Percentiles rank a stretch among this genome's conserved stretches.
Evolutionary conservation across 2,113 vertebrate genomes (phyloP).

Genomic region (Formicarius rufipectus): DNA sequence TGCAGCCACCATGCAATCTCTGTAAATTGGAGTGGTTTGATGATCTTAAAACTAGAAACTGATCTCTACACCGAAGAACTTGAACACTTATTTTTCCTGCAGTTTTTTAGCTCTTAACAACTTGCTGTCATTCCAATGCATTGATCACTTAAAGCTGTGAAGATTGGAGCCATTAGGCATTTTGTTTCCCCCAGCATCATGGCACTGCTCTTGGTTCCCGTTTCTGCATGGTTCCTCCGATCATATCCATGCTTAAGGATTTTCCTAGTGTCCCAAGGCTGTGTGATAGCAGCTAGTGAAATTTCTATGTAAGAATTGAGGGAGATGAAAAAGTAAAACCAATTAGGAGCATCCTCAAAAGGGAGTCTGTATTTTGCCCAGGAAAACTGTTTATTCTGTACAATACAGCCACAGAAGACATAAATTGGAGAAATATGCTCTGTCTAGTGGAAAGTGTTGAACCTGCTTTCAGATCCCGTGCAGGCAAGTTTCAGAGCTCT

Average conservation of each 20-base stretch:
- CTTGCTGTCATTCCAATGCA: neutral
- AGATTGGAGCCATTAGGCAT: neutral
- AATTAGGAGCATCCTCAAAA: neutral
- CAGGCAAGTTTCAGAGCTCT: neutral
- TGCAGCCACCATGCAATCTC: fast-evolving
- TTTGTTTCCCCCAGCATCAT: neutral
- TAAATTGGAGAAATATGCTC: neutral
- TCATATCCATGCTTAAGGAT: neutral
- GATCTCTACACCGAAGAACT: neutral
- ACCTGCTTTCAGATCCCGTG: neutral
- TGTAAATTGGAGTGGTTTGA: neutral
- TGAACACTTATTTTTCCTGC: neutral
- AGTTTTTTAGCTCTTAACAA: neutral
- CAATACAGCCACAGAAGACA: neutral
- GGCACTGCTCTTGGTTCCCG: neutral
- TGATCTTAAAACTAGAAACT: neutral
- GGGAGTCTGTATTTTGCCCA: neutral
- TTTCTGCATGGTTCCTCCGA: neutral
- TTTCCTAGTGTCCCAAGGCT: neutral
- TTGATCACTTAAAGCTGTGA: neutral
- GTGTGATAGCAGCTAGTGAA: neutral
- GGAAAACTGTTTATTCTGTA: neutral
- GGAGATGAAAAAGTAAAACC: neutral
- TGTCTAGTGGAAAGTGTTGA: neutral
- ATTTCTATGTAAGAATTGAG: neutral